Evolutionary conservation across 1,140 invertebrate genomes (phyloP).

Genomic region (Drosophila repletoides): DNA sequence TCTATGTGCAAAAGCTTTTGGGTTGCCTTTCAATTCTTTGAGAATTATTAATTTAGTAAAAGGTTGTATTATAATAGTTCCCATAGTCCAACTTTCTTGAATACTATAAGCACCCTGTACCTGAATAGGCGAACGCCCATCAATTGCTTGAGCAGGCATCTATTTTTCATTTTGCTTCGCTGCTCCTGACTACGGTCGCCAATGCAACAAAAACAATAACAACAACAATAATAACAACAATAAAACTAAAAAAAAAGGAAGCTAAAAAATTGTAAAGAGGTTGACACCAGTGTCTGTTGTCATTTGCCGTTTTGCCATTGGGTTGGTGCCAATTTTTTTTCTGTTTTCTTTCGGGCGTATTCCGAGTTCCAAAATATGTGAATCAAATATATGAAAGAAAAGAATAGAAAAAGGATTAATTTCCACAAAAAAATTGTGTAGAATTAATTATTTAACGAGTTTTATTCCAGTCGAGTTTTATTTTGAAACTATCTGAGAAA

Average conservation of each 20-base stretch:
- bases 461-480: too few relatives aligned
- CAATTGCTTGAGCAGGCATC: constrained; percentile 37
- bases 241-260: constrained; percentile 4
- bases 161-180: constrained; percentile 40
- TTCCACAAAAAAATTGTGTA: too few relatives aligned
- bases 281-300: constrained; percentile 67
- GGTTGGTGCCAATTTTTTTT: constrained; percentile 51
- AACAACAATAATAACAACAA: constrained; percentile 5
- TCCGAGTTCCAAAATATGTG: too few relatives aligned
- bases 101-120: constrained; percentile 4
- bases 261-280: constrained; percentile 29
- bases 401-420: too few relatives aligned
- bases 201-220: constrained; percentile 29
- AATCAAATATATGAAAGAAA: too few relatives aligned
- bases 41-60: too few relatives aligned
- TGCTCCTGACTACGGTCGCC: constrained; percentile 47
- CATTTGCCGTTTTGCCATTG: constrained; percentile 60
- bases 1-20: too few relatives aligned
- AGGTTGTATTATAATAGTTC: too few relatives aligned
- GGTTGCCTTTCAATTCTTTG: too few relatives aligned
- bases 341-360: neutral
- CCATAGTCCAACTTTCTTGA: too few relatives aligned
- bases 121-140: constrained; percentile 27
- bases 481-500: too few relatives aligned
- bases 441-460: too few relatives aligned